Conservation (phyloP, 2,888 invertebrate species). For the Perdita meconis region DNA sequence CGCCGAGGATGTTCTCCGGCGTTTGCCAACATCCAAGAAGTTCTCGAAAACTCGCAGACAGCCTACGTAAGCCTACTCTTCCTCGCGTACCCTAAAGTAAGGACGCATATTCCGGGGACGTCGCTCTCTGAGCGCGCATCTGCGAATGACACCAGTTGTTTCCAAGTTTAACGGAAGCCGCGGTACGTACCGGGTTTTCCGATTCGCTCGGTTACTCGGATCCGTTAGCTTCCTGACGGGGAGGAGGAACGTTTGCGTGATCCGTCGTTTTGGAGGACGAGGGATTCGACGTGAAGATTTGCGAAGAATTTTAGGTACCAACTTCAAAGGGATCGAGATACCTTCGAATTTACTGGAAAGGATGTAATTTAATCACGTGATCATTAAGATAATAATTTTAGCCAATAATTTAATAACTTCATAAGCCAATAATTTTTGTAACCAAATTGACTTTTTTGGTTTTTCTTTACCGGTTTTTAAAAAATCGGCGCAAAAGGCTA, state of each 20-base stretch:
- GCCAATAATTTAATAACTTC: too few relatives aligned
- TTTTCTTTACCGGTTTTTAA: too few relatives aligned
- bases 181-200: slow-evolving; percentile 48
- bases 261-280: not conserved
- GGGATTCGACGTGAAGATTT: not conserved
- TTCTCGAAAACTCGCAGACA: not conserved
- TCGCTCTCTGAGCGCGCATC: slow-evolving; percentile 64
- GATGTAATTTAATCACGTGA: too few relatives aligned
- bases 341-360: too few relatives aligned
- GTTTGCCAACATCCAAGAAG: not conserved
- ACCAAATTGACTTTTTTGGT: too few relatives aligned
- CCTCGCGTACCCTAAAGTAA: slow-evolving; percentile 32
- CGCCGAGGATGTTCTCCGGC: slow-evolving; percentile 1
- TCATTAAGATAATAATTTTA: too few relatives aligned
- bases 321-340: not conserved
- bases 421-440: too few relatives aligned
- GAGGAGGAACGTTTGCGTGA: slow-evolving; percentile 11
- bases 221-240: slow-evolving; percentile 2
- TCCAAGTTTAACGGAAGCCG: slow-evolving; percentile 69
- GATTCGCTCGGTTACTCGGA: slow-evolving; percentile 49
- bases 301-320: not conserved
- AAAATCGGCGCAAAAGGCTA: too few relatives aligned
- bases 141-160: slow-evolving; percentile 78
- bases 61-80: slow-evolving; percentile 29
- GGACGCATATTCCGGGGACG: slow-evolving; percentile 57